These are phyloP conservation scores for Steinernema feltiae DNA, from an alignment of 1,140 invertebrate genomes.

Conservation along the genomic window DNA sequence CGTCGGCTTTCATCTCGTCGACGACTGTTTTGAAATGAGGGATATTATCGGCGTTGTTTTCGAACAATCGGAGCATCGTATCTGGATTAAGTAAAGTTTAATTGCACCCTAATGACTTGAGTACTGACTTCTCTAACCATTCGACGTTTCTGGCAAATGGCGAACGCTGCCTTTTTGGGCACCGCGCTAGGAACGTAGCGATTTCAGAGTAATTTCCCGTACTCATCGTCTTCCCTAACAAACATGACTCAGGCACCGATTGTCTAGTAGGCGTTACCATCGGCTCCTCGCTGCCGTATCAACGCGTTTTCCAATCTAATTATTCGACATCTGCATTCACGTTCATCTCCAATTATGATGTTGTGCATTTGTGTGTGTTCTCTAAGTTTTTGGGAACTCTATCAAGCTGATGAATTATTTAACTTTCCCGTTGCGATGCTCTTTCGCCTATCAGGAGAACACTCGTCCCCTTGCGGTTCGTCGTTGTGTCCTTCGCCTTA, in stretches of 20 bases:
- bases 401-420: background rate
- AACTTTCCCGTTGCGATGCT: background rate
- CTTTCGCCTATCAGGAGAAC: background rate
- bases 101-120: background rate
- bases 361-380: background rate
- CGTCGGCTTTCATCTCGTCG: background rate
- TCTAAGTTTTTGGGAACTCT: background rate
- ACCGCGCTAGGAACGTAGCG: too few species aligned
- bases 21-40: background rate
- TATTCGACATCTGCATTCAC: background rate
- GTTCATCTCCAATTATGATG: background rate
- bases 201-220: too few species aligned
- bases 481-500: too few species aligned
- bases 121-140: background rate
- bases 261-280: conserved; percentile 11
- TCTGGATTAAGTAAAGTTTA: conserved; percentile 2
- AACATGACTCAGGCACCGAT: too few species aligned
- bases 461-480: too few species aligned
- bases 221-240: too few species aligned
- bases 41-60: conserved; percentile 10
- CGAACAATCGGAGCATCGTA: background rate
- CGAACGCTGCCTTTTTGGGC: too few species aligned
- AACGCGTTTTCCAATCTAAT: background rate
- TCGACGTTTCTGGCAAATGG: background rate
- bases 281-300: background rate